phyloP scores from a whole-genome alignment of 1,140 invertebrate genomes.

The Penaeus vannamei region DNA sequence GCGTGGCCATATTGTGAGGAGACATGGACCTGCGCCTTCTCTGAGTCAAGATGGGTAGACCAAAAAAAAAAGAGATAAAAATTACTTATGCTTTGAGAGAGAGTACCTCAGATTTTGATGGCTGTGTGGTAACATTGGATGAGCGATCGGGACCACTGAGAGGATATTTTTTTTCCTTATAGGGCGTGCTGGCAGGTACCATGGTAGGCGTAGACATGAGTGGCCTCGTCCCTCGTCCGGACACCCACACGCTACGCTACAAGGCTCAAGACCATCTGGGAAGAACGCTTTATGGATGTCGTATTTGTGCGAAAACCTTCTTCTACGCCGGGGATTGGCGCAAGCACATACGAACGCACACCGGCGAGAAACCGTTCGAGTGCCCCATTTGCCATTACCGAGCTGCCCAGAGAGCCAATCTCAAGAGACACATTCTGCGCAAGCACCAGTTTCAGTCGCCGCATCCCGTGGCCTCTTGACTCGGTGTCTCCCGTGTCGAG shows the following conservation, averaged over 20 bases:
- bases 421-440: slow-evolving; percentile 51
- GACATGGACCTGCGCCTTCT: slow-evolving; percentile 42
- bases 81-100: slow-evolving; percentile 24
- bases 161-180: slow-evolving; percentile 58
- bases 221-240: slow-evolving; percentile 30
- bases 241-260: slow-evolving; percentile 52
- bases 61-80: neutral
- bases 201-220: slow-evolving; percentile 58
- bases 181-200: slow-evolving; percentile 55
- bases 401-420: slow-evolving; percentile 53
- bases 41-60: slow-evolving; percentile 39
- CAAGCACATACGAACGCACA: slow-evolving; percentile 54
- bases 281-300: slow-evolving; percentile 55
- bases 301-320: slow-evolving; percentile 58
- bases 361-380: slow-evolving; percentile 56
- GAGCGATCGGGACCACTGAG: slow-evolving; percentile 45
- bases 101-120: neutral
- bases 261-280: slow-evolving; percentile 55
- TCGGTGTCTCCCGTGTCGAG: neutral
- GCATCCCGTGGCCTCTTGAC: slow-evolving; percentile 24
- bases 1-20: slow-evolving; percentile 53
- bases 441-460: slow-evolving; percentile 41
- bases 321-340: slow-evolving; percentile 57
- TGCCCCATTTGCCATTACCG: slow-evolving; percentile 51
- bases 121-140: neutral